Percentiles rank a stretch among this genome's conserved stretches.
Conservation (phyloP, 2,888 invertebrate species). For the Tanytarsus gracilentus region DNA sequence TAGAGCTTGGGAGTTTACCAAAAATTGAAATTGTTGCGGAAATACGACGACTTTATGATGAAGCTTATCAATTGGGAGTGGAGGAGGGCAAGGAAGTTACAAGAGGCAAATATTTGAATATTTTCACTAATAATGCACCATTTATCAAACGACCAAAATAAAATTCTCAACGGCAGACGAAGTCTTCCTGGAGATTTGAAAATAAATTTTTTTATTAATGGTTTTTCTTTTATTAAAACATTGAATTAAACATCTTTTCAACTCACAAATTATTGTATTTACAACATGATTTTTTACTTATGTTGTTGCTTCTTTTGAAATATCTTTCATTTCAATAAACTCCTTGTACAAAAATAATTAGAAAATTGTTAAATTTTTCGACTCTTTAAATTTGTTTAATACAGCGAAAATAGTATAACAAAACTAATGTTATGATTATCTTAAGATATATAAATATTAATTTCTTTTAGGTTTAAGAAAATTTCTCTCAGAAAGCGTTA, state of each 20-base stretch:
- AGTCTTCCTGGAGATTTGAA: background rate
- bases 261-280: conserved; percentile 3
- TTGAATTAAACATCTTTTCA: conserved; percentile 10
- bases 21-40: conserved; percentile 81
- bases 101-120: conserved; percentile 85
- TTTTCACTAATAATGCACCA: conserved; percentile 48
- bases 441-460: too few species aligned
- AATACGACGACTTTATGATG: conserved; percentile 87
- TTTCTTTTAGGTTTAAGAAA: too few species aligned
- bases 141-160: background rate
- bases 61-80: conserved; percentile 86
- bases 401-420: too few species aligned
- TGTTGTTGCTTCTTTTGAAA: too few species aligned
- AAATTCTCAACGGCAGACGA: background rate
- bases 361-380: too few species aligned
- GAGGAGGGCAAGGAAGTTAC: conserved; percentile 97
- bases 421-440: too few species aligned
- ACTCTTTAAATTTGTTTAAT: too few species aligned
- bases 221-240: conserved; percentile 21
- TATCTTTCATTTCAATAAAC: too few species aligned
- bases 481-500: too few species aligned
- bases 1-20: conserved; percentile 65
- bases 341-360: too few species aligned
- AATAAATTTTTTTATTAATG: background rate
- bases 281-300: too few species aligned